Percentiles rank a stretch among this genome's conserved stretches.
These are phyloP conservation scores for Hepsetus odoe DNA, from an alignment of 2,113 vertebrate species.

Conservation along the genomic window DNA sequence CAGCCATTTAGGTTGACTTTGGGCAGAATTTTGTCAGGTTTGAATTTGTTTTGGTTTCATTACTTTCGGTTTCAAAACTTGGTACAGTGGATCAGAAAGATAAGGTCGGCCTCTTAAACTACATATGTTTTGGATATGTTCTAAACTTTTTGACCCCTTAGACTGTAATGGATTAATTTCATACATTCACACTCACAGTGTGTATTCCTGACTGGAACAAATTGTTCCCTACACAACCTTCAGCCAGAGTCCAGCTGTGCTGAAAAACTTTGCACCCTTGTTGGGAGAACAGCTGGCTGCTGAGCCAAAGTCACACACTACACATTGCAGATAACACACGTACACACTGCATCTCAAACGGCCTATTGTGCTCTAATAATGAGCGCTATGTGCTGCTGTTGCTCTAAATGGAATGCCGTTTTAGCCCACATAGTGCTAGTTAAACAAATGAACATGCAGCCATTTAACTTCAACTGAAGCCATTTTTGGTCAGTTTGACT, in stretches of 20 bases:
- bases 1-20: no score
- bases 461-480: constrained; percentile 13
- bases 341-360: constrained; percentile 51
- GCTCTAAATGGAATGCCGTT: constrained; percentile 29
- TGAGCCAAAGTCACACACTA: constrained; percentile 62
- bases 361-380: constrained; percentile 66
- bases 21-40: no score
- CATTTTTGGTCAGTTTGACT: background rate
- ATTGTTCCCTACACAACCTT: background rate
- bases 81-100: no score
- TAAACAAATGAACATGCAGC: background rate
- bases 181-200: constrained; percentile 7
- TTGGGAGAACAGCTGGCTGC: constrained; percentile 72
- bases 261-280: constrained; percentile 62
- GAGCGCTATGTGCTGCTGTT: constrained; percentile 56
- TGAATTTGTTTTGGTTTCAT: no score
- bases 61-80: no score
- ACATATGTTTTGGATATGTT: no score
- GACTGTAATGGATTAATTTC: background rate
- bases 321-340: constrained; percentile 45
- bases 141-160: background rate
- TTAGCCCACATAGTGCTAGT: constrained; percentile 23
- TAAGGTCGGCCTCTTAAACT: no score
- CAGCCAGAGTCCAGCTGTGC: constrained; percentile 58
- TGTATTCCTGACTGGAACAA: background rate